These are phyloP conservation scores for Pangasius sanitwongsei DNA, from an alignment of 2,797 vertebrate species.

Conservation along the genomic window DNA sequence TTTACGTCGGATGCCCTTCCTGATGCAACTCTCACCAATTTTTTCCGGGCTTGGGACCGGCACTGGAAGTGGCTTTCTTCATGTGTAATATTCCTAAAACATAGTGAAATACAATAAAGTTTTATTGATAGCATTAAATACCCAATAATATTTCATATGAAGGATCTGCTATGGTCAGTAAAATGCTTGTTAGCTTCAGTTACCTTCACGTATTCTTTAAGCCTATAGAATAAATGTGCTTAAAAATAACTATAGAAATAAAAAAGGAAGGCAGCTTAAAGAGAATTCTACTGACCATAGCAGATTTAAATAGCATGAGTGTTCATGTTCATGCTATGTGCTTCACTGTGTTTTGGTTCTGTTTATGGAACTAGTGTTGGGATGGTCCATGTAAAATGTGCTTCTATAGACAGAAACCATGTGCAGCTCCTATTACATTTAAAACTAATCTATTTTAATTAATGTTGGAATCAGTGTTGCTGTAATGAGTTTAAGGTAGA, in stretches of 20 bases:
- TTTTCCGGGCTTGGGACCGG: too few relatives aligned
- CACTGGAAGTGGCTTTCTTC: too few relatives aligned
- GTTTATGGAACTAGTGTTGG: conserved; percentile 29
- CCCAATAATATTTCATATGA: not conserved
- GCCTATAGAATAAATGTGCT: not conserved
- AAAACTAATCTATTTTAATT: conserved; percentile 74
- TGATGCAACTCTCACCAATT: too few relatives aligned
- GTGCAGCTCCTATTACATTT: conserved; percentile 40
- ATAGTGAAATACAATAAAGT: not conserved
- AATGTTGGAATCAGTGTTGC: conserved; percentile 60
- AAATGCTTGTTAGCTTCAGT: not conserved
- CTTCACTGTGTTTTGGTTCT: not conserved
- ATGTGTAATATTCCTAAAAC: not conserved
- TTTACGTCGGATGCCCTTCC: too few relatives aligned
- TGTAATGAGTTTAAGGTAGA: conserved; percentile 62
- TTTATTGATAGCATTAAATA: not conserved
- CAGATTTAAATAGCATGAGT: not conserved
- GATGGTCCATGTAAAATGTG: conserved; percentile 16
- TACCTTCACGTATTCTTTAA: not conserved
- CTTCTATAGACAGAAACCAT: conserved; percentile 29
- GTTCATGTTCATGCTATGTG: not conserved
- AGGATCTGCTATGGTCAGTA: not conserved
- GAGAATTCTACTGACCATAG: not conserved
- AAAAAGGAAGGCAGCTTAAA: not conserved
- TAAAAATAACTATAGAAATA: not conserved